Conservation (phyloP, 2,888 invertebrate genomes). For the Pachymerium ferrugineum region DNA sequence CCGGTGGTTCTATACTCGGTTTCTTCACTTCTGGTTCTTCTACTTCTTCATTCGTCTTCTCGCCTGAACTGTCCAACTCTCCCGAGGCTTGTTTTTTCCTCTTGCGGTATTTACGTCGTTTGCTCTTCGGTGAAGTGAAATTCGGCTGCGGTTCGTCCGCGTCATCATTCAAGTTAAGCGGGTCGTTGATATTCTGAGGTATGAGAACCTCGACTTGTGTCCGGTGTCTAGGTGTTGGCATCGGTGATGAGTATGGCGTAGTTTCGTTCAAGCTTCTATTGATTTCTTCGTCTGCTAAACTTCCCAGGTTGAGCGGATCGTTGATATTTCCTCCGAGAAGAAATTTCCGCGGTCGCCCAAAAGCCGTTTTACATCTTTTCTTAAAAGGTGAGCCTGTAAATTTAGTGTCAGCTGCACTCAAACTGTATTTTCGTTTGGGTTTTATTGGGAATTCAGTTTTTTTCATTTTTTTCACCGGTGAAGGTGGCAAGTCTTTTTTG, state of each 20-base stretch:
- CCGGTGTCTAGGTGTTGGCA: slow-evolving; percentile 73
- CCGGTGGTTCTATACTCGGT: slow-evolving; percentile 27
- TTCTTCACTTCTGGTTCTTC: slow-evolving; percentile 27
- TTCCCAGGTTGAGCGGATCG: slow-evolving; percentile 89
- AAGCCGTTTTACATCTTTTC: neutral
- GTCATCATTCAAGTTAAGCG: slow-evolving; percentile 72
- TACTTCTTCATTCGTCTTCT: slow-evolving; percentile 16
- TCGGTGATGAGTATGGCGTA: slow-evolving; percentile 86
- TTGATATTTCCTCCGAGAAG: slow-evolving; percentile 89
- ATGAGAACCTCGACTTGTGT: slow-evolving; percentile 77
- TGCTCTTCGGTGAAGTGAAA: slow-evolving; percentile 38
- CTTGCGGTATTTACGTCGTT: slow-evolving; percentile 40
- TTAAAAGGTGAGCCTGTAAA: neutral
- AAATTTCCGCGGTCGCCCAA: slow-evolving; percentile 77
- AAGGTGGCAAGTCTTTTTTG: neutral
- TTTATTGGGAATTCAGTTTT: neutral
- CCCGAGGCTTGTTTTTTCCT: slow-evolving; percentile 40
- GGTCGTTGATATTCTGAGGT: slow-evolving; percentile 87
- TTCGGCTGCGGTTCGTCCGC: slow-evolving; percentile 61
- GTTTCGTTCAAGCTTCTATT: slow-evolving; percentile 51
- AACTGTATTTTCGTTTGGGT: slow-evolving; percentile 28
- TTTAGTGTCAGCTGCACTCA: neutral
- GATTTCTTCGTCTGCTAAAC: slow-evolving; percentile 57
- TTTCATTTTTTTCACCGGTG: slow-evolving; percentile 18
- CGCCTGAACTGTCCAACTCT: slow-evolving; percentile 30